These are phyloP conservation scores for Drosophila micromelanica DNA, from an alignment of 1,140 invertebrate genomes.

Conservation along the genomic window DNA sequence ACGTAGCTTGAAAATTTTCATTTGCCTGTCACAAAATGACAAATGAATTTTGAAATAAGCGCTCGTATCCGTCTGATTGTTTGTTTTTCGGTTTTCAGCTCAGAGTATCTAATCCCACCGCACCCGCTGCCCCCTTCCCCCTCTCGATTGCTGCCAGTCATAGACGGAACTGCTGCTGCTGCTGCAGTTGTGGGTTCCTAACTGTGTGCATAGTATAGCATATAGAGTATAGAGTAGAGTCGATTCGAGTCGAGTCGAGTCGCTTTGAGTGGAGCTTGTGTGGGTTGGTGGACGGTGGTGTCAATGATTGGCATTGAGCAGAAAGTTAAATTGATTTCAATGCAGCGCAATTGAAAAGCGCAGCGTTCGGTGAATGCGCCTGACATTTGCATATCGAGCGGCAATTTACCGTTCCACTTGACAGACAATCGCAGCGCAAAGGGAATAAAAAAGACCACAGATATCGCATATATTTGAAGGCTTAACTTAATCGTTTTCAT, in stretches of 20 bases:
- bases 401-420: conserved; percentile 74
- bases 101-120: conserved; percentile 11
- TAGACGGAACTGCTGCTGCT: conserved; percentile 39
- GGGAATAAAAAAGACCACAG: background rate
- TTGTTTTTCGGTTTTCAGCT: conserved; percentile 60
- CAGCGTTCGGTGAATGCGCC: conserved; percentile 72
- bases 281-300: conserved; percentile 55
- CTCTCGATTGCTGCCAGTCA: conserved; percentile 12
- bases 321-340: conserved; percentile 82
- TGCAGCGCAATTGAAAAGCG: conserved; percentile 77
- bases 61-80: conserved; percentile 72
- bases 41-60: conserved; percentile 82
- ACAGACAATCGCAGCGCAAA: conserved; percentile 35
- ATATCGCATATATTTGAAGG: too few species aligned
- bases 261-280: conserved; percentile 21
- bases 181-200: conserved; percentile 9
- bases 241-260: too few species aligned
- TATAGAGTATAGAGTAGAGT: background rate
- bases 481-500: conserved; percentile 17
- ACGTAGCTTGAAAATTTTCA: conserved; percentile 50
- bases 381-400: conserved; percentile 78
- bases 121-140: background rate
- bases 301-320: conserved; percentile 79
- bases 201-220: conserved; percentile 14
- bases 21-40: conserved; percentile 76